Conservation (phyloP, 2,113 vertebrate genomes). For the Melanerpes aurifrons region DNA sequence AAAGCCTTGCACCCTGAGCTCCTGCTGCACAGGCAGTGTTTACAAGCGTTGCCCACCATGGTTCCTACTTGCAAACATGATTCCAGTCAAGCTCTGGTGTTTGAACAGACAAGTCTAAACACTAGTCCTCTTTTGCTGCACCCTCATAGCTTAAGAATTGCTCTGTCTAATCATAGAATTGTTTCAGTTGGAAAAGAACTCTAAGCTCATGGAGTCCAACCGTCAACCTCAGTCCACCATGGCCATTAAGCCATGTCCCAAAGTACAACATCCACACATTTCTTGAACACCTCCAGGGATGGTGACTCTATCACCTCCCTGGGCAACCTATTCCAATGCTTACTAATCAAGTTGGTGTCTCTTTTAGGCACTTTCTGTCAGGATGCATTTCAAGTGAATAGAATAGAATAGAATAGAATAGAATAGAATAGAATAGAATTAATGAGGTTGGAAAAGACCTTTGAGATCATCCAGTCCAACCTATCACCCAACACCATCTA, state of each 20-base stretch:
- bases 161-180: background rate
- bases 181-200: too few species aligned
- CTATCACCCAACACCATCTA: too few species aligned
- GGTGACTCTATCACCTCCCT: too few species aligned
- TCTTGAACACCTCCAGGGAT: too few species aligned
- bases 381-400: rapidly evolving
- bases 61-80: background rate
- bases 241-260: too few species aligned
- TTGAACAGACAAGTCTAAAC: background rate
- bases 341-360: background rate
- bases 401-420: too few species aligned
- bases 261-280: too few species aligned
- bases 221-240: too few species aligned
- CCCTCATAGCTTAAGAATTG: background rate
- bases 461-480: too few species aligned
- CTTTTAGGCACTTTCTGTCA: background rate
- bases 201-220: too few species aligned
- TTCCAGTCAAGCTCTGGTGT: background rate
- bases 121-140: background rate
- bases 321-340: background rate
- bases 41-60: background rate
- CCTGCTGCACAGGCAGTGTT: slow-evolving; percentile 23
- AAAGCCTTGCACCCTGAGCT: background rate
- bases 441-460: too few species aligned
- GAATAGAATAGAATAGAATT: too few species aligned